These are phyloP conservation scores for Gymnorhina tibicen DNA, from an alignment of 2,113 vertebrate genomes.

Conservation along the genomic window DNA sequence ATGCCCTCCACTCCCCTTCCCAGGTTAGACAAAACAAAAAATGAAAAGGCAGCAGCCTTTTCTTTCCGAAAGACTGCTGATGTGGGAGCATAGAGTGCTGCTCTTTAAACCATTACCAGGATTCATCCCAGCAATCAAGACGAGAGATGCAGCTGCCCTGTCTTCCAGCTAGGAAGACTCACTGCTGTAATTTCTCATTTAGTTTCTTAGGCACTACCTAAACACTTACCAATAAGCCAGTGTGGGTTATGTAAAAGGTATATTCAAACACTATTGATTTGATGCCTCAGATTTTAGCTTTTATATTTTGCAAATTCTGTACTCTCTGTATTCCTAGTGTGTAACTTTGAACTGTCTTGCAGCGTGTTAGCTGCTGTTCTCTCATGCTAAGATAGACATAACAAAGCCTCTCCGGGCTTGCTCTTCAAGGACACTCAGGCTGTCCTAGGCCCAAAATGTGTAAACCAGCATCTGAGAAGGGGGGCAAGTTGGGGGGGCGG, in stretches of 20 bases:
- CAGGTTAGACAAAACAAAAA: neutral
- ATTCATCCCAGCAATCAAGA: neutral
- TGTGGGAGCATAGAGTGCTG: neutral
- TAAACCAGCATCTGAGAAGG: too few species aligned
- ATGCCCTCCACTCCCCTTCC: rapidly evolving
- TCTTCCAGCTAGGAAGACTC: neutral
- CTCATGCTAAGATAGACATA: too few species aligned
- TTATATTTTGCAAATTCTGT: too few species aligned
- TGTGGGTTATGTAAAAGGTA: neutral
- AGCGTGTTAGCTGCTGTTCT: too few species aligned
- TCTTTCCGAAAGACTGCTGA: neutral
- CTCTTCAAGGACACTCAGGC: too few species aligned
- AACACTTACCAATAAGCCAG: neutral
- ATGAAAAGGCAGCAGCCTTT: neutral
- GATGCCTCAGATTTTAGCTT: too few species aligned
- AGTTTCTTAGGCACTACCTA: neutral
- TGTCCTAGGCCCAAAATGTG: too few species aligned
- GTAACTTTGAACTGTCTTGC: too few species aligned
- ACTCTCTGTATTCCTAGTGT: too few species aligned
- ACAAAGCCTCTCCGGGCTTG: too few species aligned
- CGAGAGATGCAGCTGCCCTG: neutral
- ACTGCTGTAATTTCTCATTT: neutral
- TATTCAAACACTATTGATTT: neutral
- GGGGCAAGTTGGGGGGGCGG: too few species aligned
- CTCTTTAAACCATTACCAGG: neutral